Conservation (phyloP, 2,113 vertebrate genomes). For the Cyprinodon variegatus region DNA sequence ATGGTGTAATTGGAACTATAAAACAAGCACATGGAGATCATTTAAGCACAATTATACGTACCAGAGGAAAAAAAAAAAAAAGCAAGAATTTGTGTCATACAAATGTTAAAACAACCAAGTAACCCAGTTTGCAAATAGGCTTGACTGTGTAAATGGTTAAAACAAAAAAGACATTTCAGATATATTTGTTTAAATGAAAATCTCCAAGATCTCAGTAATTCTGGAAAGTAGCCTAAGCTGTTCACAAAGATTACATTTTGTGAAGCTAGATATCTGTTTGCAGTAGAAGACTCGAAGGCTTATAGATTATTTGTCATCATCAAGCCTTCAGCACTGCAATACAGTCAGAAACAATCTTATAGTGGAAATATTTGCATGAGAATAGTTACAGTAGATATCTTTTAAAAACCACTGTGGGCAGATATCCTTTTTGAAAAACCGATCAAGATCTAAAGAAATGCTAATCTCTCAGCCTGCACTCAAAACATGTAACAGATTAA, state of each 20-base stretch:
- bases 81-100: neutral
- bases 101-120: neutral
- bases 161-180: neutral
- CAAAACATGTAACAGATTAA: neutral
- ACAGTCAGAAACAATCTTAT: neutral
- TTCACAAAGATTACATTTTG: neutral
- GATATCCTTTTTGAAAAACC: neutral
- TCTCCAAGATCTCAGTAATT: neutral
- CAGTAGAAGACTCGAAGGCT: neutral
- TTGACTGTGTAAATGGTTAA: neutral
- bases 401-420: neutral
- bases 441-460: neutral
- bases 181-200: neutral
- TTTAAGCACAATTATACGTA: neutral
- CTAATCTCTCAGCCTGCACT: neutral
- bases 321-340: neutral
- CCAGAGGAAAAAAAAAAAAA: neutral
- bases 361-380: neutral
- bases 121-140: neutral
- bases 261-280: neutral
- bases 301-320: neutral
- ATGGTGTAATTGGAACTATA: neutral
- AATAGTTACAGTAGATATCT: neutral
- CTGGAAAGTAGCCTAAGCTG: neutral
- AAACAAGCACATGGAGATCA: neutral